Conservation (phyloP, 2,113 vertebrate genomes). For the Egretta garzetta region DNA sequence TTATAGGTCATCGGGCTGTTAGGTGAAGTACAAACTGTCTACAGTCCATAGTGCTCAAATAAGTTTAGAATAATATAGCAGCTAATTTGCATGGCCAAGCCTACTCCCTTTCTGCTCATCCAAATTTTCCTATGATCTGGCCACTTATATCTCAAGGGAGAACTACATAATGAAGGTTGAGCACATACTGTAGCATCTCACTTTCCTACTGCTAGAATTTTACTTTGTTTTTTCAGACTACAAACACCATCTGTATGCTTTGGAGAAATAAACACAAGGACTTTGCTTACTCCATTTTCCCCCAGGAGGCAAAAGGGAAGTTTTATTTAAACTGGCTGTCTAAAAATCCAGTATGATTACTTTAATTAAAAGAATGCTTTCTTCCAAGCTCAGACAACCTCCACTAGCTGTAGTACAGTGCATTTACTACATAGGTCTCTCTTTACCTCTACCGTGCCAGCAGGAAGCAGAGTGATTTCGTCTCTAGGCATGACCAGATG, state of each 20-base stretch:
- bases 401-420: not conserved
- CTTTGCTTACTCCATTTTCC: not conserved
- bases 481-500: not conserved
- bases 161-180: not conserved
- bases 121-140: not conserved
- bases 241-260: not conserved
- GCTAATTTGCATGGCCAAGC: not conserved
- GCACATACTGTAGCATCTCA: not conserved
- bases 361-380: not conserved
- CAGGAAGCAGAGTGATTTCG: not conserved
- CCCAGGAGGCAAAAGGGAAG: not conserved
- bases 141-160: not conserved
- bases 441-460: not conserved
- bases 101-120: not conserved
- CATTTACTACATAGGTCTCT: not conserved
- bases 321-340: not conserved
- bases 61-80: conserved; percentile 5
- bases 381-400: not conserved
- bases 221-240: not conserved
- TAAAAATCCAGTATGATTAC: not conserved
- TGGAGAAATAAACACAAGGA: not conserved
- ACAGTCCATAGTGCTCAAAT: not conserved
- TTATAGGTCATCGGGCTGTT: conserved; percentile 12
- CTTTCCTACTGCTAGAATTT: not conserved
- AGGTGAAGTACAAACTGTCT: not conserved